Conservation (phyloP, 2,888 invertebrate genomes). For the Stramonita haemastoma region DNA sequence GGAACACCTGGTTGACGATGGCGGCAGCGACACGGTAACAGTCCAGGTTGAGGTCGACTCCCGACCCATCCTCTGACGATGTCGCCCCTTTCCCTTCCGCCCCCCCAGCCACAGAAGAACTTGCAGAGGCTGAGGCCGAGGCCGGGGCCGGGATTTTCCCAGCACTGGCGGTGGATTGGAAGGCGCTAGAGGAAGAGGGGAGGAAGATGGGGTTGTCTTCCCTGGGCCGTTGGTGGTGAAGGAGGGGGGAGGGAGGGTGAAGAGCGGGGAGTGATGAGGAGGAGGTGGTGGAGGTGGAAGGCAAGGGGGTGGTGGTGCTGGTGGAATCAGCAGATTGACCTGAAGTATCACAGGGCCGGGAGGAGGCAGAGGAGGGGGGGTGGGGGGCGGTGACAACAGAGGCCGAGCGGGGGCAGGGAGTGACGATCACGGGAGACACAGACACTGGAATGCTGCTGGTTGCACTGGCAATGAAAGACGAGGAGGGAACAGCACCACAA, state of each 20-base stretch:
- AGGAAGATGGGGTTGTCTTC: neutral
- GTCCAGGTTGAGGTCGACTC: conserved; percentile 40
- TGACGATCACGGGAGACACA: neutral
- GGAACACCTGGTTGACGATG: conserved; percentile 53
- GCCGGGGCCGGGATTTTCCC: neutral
- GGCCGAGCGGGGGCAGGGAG: neutral
- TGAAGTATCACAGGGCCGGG: neutral
- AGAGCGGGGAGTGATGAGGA: neutral
- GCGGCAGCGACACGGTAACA: conserved; percentile 50
- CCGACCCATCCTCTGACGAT: neutral
- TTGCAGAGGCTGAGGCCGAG: neutral
- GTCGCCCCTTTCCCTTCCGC: neutral
- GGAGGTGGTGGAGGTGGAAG: neutral
- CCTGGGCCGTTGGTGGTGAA: neutral
- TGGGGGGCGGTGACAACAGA: neutral
- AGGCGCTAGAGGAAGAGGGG: conserved; percentile 9
- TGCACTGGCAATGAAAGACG: conserved; percentile 24
- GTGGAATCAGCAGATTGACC: conserved; percentile 14
- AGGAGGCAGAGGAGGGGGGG: neutral
- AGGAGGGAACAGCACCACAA: conserved; percentile 5
- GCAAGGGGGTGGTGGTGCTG: neutral
- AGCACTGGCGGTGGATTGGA: neutral
- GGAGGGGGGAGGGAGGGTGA: neutral
- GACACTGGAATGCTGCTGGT: conserved; percentile 39
- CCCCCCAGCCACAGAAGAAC: neutral